Evolutionary conservation across 35 echinoderm and acorn worm genomes (phyloP), one percentile per base, ranked within the genome.

Genomic region (Acanthaster planci): DNA sequence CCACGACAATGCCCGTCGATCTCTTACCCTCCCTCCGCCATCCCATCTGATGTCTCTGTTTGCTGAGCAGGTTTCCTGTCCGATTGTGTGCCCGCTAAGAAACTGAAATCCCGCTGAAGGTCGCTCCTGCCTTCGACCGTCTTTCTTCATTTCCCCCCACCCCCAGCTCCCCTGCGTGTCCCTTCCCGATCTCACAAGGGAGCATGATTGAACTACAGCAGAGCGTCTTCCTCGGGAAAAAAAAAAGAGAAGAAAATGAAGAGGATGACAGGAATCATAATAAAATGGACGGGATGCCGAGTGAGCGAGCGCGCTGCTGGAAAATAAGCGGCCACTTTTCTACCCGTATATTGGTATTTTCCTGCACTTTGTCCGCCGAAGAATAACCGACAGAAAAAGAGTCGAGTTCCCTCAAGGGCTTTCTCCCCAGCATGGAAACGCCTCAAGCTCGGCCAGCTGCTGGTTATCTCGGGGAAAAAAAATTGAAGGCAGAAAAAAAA

Each of bases 341-440:
- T 72, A 34, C 64, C 64, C 27, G 19, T 72, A 72, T 72, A 72
- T 72, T 72, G 64, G 64, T 34, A 72, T 72, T 72, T 72, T 72
- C 64, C 64, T 72, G 64, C 64, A 72, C 64, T 72, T 72, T 72
- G 64, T 72, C 30, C 64, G 64, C 64, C 16, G 22, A 72, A 72
- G 64, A 72, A 72, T 72, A 72, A 72, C 64, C 64, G 34, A 31
- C 64, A 72, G 22, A 60, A 60, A 72, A 72, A 72, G 64, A 72
- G 64, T 72, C 64, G 64, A 31, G 30, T 72, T 72, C 64, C 64
- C 64, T 34, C 29, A 31, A 72, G 64, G 64, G 64, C 14, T 72
- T 72, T 72, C 14, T 21, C 64, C 12, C 42, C 42, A 47, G 42
- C 42, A 47, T 72, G 64, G 64, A 72, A 31, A 72, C 30, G 64